Base-by-base conservation (phyloP, 2,888 invertebrate genomes). In the Allophyes oxyacanthae region DNA sequence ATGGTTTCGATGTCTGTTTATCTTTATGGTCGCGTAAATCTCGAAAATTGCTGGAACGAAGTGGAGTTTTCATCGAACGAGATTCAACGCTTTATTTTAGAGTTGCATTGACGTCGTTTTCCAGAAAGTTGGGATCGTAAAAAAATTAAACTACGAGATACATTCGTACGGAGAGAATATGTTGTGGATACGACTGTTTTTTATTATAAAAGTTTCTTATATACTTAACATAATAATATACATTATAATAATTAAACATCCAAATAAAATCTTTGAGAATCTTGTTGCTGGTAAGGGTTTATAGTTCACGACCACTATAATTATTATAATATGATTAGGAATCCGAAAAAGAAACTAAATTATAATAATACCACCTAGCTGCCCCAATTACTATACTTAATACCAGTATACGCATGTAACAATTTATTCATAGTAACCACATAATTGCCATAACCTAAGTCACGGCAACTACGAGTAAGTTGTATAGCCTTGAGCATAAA, bases 391-490 rank as follows among this genome's bases (percentile, higher is more conserved):
- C 30, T 37, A 36, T 43, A 30, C 44, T 53, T 33, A 25, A n/a
- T n/a, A n/a, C n/a, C n/a, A n/a, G n/a, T 59, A 37, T 54, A 66
- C 38, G 42, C 36, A 46, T 33, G 37, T 66, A 55, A 45, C 40
- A 34, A 60, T 37, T 49, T 53, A 64, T 54, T 37, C 44, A 54
- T 54, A 34, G 48, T 37, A 44, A 60, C 48, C 11, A 65, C 40
- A 54, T 49, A 60, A 65, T 49, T 49, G 41, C 15, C 5, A 45
- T 45, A 55, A 30, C 26, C n/a, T 55, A 66, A 45, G 66, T 61
- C 66, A 66, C 66, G 66, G 33, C 42, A 65, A 49, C 33, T 44
- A 59, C 20, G 13, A 52, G 25, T 45, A 45, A 60, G 37, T 25
- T 42, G 48, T 45, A 7, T 33, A 54, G 34, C 64, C 67, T 66